Percentiles rank a stretch among this genome's conserved stretches.
Evolutionary conservation across 2,113 vertebrate genomes (phyloP).

Genomic region (Ciconia stormi): DNA sequence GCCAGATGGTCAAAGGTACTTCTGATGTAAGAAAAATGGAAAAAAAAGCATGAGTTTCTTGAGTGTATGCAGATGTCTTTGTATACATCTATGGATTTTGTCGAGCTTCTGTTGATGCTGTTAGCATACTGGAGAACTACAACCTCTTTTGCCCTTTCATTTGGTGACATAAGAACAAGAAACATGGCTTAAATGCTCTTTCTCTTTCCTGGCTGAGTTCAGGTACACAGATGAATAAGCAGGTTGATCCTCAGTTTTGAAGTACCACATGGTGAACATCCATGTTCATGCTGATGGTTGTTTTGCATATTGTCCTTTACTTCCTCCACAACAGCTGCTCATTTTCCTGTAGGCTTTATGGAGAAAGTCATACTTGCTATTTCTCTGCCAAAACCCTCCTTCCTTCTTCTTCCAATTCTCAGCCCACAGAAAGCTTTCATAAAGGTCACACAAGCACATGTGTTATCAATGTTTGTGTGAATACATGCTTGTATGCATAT

Average conservation of each 20-base stretch:
- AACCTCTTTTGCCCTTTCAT: not conserved
- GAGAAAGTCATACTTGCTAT: not conserved
- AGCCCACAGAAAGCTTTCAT: constrained; percentile 18
- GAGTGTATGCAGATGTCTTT: not conserved
- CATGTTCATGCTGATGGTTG: not conserved
- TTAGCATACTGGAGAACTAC: not conserved
- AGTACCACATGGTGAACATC: not conserved
- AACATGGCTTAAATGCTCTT: not conserved
- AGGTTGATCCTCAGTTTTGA: not conserved
- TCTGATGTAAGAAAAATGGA: not conserved
- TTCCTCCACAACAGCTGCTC: constrained; percentile 59
- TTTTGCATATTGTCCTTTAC: constrained; percentile 25
- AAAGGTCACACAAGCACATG: constrained; percentile 21
- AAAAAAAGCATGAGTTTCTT: not conserved
- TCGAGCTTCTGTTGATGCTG: not conserved
- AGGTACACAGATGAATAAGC: not conserved
- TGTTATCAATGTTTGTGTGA: constrained; percentile 46
- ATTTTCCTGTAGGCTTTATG: constrained; percentile 15
- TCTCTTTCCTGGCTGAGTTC: not conserved
- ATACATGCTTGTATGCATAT: constrained; percentile 42
- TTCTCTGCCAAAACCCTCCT: constrained; percentile 29
- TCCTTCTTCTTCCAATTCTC: not conserved
- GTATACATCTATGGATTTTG: not conserved
- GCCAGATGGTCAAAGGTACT: not conserved
- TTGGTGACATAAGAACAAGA: not conserved